These are phyloP conservation scores for Acanthosoma haemorrhoidale DNA, from an alignment of 2,888 invertebrate genomes.

Conservation along the genomic window DNA sequence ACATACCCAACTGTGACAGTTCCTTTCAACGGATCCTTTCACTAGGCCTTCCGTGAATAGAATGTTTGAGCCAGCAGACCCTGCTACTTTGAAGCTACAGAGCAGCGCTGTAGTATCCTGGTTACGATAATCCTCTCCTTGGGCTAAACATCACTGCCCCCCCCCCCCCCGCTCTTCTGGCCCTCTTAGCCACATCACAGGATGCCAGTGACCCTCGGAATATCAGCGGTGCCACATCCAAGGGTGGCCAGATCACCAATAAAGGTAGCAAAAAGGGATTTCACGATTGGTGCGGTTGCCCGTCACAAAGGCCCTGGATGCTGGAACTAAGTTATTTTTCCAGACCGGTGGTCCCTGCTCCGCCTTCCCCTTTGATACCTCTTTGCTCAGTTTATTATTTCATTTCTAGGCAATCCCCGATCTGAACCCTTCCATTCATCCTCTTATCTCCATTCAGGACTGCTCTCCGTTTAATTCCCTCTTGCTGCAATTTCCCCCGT, in stretches of 20 bases:
- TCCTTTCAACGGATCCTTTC: too few species aligned
- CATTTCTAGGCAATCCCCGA: background rate
- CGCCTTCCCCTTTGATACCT: background rate
- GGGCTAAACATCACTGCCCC: too few species aligned
- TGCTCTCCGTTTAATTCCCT: background rate
- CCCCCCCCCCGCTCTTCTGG: too few species aligned
- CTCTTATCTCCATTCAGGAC: background rate
- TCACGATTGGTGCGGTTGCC: background rate
- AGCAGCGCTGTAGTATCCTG: too few species aligned
- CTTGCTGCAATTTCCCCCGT: too few species aligned
- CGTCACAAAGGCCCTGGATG: background rate
- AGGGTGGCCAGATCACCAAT: background rate
- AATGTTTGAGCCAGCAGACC: too few species aligned
- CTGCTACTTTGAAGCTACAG: too few species aligned
- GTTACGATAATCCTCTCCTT: too few species aligned
- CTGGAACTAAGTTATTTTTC: conserved; percentile 1
- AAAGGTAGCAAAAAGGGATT: background rate
- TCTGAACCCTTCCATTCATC: background rate
- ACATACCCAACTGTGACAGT: too few species aligned
- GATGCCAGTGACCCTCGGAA: too few species aligned
- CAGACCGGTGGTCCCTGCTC: background rate
- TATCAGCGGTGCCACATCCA: background rate
- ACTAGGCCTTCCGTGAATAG: too few species aligned
- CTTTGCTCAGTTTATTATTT: background rate
- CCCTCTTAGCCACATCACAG: conserved; percentile 11